Conservation (phyloP, 2,797 vertebrate genomes). For the Fistularia tabacaria region DNA sequence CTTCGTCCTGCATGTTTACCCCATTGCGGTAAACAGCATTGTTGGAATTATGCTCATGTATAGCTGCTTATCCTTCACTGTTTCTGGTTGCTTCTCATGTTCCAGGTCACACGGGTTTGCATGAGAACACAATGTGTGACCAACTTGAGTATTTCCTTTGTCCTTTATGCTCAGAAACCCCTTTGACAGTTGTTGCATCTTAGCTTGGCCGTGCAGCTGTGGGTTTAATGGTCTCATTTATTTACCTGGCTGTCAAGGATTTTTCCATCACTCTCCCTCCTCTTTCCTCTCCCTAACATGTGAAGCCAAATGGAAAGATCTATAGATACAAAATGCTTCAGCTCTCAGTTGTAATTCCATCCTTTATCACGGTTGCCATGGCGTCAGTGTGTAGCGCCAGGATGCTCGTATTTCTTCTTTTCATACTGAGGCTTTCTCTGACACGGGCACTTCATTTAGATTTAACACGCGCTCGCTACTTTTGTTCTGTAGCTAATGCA, state of each 20-base stretch:
- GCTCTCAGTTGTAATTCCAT: slow-evolving; percentile 10
- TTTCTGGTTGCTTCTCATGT: not conserved
- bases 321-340: slow-evolving; percentile 3
- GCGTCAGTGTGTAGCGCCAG: not conserved
- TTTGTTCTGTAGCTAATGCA: no score
- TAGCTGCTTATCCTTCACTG: no score
- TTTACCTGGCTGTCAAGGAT: slow-evolving; percentile 16
- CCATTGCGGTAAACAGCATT: not conserved
- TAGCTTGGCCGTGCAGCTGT: slow-evolving; percentile 4
- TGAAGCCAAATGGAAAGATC: slow-evolving; percentile 10
- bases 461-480: no score
- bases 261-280: slow-evolving; percentile 2
- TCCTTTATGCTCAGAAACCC: slow-evolving; percentile 3
- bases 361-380: slow-evolving; percentile 21
- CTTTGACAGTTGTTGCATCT: slow-evolving; percentile 9
- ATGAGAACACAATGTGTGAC: not conserved
- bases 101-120: slow-evolving; percentile 10
- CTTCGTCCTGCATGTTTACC: slow-evolving; percentile 19
- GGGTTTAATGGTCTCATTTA: slow-evolving; percentile 14
- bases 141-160: not conserved
- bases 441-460: no score
- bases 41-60: no score
- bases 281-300: not conserved
- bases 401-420: no score
- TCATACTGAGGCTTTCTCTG: no score